Conservation (phyloP, 1,140 invertebrate species). For the Caenorhabditis inopinata region DNA sequence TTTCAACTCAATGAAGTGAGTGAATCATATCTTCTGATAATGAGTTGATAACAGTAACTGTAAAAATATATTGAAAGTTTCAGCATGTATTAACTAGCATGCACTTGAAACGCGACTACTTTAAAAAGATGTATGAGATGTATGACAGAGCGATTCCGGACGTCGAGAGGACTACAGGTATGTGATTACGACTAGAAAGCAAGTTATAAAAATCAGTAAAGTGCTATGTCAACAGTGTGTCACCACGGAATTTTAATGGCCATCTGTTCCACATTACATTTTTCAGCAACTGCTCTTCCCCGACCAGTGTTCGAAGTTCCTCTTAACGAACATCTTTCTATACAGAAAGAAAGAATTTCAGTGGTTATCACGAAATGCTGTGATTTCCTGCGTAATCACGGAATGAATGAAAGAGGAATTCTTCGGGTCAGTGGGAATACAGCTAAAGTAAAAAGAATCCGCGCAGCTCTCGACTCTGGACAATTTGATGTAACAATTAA, state of each 20-base stretch:
- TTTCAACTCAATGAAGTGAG: conserved; percentile 35
- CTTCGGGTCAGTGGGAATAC: conserved; percentile 47
- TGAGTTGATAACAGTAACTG: background rate
- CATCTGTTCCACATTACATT: too few relatives aligned
- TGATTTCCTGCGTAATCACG: conserved; percentile 24
- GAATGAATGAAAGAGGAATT: conserved; percentile 32
- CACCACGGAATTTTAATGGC: too few relatives aligned
- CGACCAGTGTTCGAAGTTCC: conserved; percentile 40
- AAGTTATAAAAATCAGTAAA: background rate
- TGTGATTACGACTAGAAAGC: background rate
- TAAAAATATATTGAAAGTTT: background rate
- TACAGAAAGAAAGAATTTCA: conserved; percentile 14
- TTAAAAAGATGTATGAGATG: background rate
- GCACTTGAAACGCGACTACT: background rate
- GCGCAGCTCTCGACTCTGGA: conserved; percentile 41
- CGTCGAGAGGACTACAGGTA: conserved; percentile 10
- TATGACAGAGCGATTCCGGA: conserved; percentile 33
- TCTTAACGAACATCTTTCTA: conserved; percentile 25
- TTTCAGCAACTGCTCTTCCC: conserved; percentile 44
- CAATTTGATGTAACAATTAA: conserved; percentile 41
- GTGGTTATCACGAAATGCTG: conserved; percentile 41
- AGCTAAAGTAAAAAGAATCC: conserved; percentile 41
- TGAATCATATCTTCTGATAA: background rate
- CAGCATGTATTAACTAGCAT: conserved; percentile 12
- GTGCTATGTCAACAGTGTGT: too few relatives aligned